Evolutionary conservation across 2,888 invertebrate species (phyloP), one percentile per base, ranked within the genome.

Genomic region (Cantharis lateralis): DNA sequence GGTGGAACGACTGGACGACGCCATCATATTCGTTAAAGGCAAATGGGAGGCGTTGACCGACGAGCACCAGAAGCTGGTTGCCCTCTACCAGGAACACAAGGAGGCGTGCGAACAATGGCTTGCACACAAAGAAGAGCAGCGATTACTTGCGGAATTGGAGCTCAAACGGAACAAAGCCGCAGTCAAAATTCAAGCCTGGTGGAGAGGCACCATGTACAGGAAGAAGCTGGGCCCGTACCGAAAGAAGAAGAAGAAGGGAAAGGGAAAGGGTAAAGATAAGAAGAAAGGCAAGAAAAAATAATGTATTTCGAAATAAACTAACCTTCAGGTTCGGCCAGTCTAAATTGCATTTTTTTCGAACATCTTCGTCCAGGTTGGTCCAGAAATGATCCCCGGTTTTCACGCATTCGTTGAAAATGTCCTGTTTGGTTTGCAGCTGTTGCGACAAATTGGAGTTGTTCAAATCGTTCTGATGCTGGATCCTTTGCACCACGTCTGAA

Each of bases 171-270:
- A 74, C 13, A 75, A 73, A 64, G 84, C 85, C 11, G 83, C 84
- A 0, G 82, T 71, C n/a, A 84, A 80, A 74, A 85, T 87, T 73
- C 85, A 85, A 83, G 79, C 82, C n/a, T 86, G 86, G 86, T 86
- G 86, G 86, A 82, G 85, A 77, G 82, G 82, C 3, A 79, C 81
- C 0, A 85, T 86, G 85, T 75, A 80, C 11, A 77, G 82, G 64
- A 83, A 79, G 71, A 79, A 84, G 16, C 75, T 85, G 62, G 85
- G 71, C 15, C 68, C 81, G 10, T 84, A 84, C 70, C 82, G 82
- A 71, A 71, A 79, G 0, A 71, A 79, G 1, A 83, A 82, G n/a
- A 70, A 74, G 75, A 62, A 82, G 81, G 72, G 82, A 80, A 71
- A 83, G 9, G 48, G 28, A 80, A 71, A 83, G 9, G 48, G 28